Evolutionary conservation across 2,888 invertebrate genomes (phyloP).

Genomic region (Apoderus coryli): DNA sequence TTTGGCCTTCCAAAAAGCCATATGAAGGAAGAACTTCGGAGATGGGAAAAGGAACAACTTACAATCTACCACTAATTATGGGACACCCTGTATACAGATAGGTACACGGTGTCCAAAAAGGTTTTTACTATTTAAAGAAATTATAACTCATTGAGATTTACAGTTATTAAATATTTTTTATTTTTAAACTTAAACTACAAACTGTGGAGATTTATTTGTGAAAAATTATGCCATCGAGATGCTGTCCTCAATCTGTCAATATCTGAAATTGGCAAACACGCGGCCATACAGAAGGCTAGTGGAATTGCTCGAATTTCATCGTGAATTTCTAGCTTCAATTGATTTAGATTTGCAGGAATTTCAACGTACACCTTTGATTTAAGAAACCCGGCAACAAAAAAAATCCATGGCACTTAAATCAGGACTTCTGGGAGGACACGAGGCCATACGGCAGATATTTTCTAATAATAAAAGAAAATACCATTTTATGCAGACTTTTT

Average conservation of each 20-base stretch:
- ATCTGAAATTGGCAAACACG: constrained; percentile 2
- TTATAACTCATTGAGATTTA: constrained; percentile 2
- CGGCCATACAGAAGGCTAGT: constrained; percentile 1
- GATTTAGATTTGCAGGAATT: constrained; percentile 3
- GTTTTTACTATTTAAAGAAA: constrained; percentile 1
- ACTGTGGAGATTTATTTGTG: constrained; percentile 3
- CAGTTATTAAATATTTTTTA: constrained; percentile 1
- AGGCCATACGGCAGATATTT: too few relatives aligned
- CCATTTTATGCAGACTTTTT: too few relatives aligned
- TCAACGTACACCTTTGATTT: constrained; percentile 1
- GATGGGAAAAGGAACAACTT: too few relatives aligned
- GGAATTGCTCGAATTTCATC: constrained; percentile 2
- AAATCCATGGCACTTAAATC: constrained; percentile 2
- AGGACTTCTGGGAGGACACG: constrained; percentile 3
- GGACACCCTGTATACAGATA: too few relatives aligned
- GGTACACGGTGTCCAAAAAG: constrained; percentile 6
- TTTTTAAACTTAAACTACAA: background rate
- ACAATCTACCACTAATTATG: too few relatives aligned
- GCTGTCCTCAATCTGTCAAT: background rate
- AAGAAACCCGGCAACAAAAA: constrained; percentile 1
- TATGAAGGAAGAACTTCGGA: too few relatives aligned
- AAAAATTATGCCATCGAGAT: constrained; percentile 3
- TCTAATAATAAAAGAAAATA: too few relatives aligned
- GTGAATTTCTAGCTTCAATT: constrained; percentile 2
- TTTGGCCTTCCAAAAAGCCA: too few relatives aligned